Evolutionary conservation across 2,888 invertebrate species (phyloP).

Genomic region (Cheilosia pagana): DNA sequence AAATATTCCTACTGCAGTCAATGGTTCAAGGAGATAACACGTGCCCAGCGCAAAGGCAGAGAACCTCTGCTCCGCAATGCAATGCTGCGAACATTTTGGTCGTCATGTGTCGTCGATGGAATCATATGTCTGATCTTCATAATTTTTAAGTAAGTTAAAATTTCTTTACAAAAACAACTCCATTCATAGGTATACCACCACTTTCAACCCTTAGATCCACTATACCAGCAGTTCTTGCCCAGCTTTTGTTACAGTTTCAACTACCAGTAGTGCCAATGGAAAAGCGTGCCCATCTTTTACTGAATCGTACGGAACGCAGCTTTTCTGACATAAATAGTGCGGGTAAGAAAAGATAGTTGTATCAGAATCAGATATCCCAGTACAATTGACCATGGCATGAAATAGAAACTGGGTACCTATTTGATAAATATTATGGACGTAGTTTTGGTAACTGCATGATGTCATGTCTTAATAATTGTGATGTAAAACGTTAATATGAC

Average conservation of each 20-base stretch:
- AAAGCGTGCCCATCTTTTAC: not conserved
- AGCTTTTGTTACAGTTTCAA: constrained; percentile 82
- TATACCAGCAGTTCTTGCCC: constrained; percentile 82
- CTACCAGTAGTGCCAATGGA: constrained; percentile 44
- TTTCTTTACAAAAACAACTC: not conserved
- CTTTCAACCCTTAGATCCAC: constrained; percentile 78
- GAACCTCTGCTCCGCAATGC: constrained; percentile 87
- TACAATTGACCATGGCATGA: not conserved
- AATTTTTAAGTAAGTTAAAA: constrained; percentile 80
- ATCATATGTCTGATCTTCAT: constrained; percentile 85
- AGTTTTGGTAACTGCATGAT: too few relatives aligned
- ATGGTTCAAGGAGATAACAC: constrained; percentile 87
- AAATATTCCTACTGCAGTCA: constrained; percentile 84
- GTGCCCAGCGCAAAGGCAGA: constrained; percentile 85
- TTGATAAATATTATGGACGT: not conserved
- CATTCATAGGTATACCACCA: not conserved
- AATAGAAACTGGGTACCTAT: not conserved
- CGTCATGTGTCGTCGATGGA: constrained; percentile 87
- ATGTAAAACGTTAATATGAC: too few relatives aligned
- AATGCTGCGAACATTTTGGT: constrained; percentile 88
- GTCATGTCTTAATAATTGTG: too few relatives aligned
- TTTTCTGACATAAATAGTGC: not conserved
- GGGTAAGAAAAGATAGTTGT: constrained; percentile 1
- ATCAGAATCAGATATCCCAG: too few relatives aligned
- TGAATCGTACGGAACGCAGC: constrained; percentile 20